These are phyloP conservation scores for Xyrauchen texanus DNA, from an alignment of 2,113 vertebrate genomes.

Conservation along the genomic window DNA sequence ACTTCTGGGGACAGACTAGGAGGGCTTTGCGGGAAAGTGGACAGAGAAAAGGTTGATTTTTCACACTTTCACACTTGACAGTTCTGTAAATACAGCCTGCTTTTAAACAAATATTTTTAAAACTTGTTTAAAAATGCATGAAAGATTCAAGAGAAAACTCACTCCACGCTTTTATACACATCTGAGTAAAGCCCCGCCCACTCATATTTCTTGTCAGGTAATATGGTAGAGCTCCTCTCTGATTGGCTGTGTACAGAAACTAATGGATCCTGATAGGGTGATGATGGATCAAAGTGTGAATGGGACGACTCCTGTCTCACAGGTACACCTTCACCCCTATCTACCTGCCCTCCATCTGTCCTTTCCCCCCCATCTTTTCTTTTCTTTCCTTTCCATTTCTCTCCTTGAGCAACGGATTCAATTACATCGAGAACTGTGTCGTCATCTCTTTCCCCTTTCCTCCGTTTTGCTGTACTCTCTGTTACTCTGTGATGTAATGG, in stretches of 20 bases:
- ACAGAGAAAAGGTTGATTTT: neutral
- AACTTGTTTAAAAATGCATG: conserved; percentile 10
- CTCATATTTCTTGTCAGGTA: conserved; percentile 91
- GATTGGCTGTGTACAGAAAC: conserved; percentile 65
- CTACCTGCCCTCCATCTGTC: conserved; percentile 44
- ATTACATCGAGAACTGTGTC: conserved; percentile 79
- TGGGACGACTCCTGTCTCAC: conserved; percentile 34
- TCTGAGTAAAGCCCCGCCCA: conserved; percentile 97
- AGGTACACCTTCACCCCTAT: conserved; percentile 67
- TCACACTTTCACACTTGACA: neutral
- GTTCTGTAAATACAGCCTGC: conserved; percentile 5
- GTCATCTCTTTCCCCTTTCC: conserved; percentile 59
- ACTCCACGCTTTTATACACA: conserved; percentile 94
- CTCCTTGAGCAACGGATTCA: conserved; percentile 82
- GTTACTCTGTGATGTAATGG: conserved; percentile 57
- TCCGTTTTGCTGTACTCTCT: conserved; percentile 62
- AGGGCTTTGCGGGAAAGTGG: neutral
- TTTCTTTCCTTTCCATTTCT: conserved; percentile 83
- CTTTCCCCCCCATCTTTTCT: conserved; percentile 79
- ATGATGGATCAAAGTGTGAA: neutral
- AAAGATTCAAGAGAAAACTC: conserved; percentile 66
- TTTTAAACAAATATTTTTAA: conserved; percentile 27
- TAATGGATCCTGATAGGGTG: neutral
- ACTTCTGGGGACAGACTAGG: conserved; percentile 33
- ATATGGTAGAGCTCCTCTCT: conserved; percentile 80